Percentiles rank a stretch among this genome's conserved stretches.
Evolutionary conservation across 2,113 vertebrate genomes (phyloP).

Genomic region (Coturnix japonica): DNA sequence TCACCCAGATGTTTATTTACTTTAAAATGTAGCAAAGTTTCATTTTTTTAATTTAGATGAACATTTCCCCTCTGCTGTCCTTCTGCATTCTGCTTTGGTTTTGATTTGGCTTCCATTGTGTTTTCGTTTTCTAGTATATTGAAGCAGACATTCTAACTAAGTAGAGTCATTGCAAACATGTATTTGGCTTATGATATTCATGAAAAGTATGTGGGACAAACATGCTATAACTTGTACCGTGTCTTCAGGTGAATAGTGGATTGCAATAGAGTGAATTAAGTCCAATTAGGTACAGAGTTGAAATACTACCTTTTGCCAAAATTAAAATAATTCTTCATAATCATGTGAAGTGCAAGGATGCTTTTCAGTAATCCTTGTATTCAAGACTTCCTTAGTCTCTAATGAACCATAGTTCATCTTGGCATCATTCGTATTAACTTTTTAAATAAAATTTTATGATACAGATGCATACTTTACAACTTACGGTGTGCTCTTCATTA

Average conservation of each 20-base stretch:
- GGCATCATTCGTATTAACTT: not conserved
- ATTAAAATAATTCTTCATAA: not conserved
- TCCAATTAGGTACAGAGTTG: not conserved
- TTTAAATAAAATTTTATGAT: not conserved
- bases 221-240: not conserved
- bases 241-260: not conserved
- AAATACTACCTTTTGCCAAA: not conserved
- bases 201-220: not conserved
- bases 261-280: not conserved
- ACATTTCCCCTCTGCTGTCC: conserved; percentile 68
- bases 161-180: conserved; percentile 1
- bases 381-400: not conserved
- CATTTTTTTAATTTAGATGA: not conserved
- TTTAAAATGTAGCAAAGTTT: not conserved
- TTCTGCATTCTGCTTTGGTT: not conserved
- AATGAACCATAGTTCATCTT: not conserved
- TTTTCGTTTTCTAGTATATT: not conserved
- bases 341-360: not conserved
- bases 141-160: not conserved
- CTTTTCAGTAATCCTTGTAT: not conserved
- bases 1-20: not conserved
- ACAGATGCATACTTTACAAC: not conserved
- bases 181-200: not conserved
- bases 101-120: not conserved
- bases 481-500: not conserved